Evolutionary conservation across 1,140 invertebrate genomes (phyloP).

Genomic region (Sarcophaga bullata): DNA sequence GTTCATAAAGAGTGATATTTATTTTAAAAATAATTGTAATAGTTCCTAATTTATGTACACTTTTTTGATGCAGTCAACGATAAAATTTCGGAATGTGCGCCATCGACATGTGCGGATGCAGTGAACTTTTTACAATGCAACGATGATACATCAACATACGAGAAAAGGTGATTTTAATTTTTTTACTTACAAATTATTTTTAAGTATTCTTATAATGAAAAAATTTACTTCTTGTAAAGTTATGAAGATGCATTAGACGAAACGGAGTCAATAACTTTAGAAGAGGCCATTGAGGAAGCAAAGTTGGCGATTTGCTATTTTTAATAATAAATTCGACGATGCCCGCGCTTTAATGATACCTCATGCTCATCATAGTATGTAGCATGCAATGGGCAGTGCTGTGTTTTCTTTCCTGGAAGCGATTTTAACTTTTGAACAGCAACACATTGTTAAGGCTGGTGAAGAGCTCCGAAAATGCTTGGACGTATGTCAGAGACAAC

Average conservation of each 20-base stretch:
- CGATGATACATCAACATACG: not conserved
- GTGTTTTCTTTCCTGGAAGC: slow-evolving; percentile 93
- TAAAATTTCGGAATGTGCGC: not conserved
- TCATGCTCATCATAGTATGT: slow-evolving; percentile 80
- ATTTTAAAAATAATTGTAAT: too few species aligned
- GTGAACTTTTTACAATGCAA: not conserved
- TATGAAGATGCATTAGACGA: slow-evolving; percentile 59
- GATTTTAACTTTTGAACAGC: slow-evolving; percentile 90
- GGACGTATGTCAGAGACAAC: slow-evolving; percentile 78
- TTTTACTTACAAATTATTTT: not conserved
- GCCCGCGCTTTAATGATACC: slow-evolving; percentile 69
- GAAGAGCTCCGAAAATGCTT: slow-evolving; percentile 79
- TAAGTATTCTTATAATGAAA: not conserved
- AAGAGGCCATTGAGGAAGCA: slow-evolving; percentile 75
- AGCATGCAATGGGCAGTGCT: slow-evolving; percentile 88
- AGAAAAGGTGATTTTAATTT: not conserved
- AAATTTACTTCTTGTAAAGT: not conserved
- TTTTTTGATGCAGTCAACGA: slow-evolving; percentile 1
- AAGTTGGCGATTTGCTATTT: slow-evolving; percentile 80
- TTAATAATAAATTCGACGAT: slow-evolving; percentile 88
- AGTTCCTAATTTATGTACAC: not conserved
- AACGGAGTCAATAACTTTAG: slow-evolving; percentile 67
- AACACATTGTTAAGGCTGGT: slow-evolving; percentile 78
- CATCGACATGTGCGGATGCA: not conserved
- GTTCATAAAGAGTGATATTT: too few species aligned